Percentiles rank a stretch among this genome's conserved stretches.
Conservation (phyloP, 2,888 invertebrate genomes). For the Didymodactylos carnosus region DNA sequence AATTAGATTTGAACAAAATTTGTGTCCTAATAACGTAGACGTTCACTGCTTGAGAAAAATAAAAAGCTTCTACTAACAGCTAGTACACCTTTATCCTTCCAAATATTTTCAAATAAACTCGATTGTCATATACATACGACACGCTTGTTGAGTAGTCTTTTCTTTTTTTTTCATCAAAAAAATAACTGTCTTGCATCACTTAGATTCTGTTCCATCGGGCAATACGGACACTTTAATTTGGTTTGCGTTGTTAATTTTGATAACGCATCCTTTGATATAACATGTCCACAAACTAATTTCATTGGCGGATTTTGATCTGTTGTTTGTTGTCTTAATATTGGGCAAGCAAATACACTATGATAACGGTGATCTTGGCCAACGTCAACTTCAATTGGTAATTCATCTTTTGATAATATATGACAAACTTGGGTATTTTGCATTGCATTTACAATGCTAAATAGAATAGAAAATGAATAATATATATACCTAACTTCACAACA, state of each 20-base stretch:
- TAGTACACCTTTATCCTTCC: too few relatives aligned
- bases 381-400: slow-evolving; percentile 14
- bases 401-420: slow-evolving; percentile 11
- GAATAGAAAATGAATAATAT: background rate
- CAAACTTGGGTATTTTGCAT: slow-evolving; percentile 14
- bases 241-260: slow-evolving; percentile 57
- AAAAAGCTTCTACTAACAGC: too few relatives aligned
- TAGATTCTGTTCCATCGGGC: slow-evolving; percentile 8
- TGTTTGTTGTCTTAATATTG: slow-evolving; percentile 84
- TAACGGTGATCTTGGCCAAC: slow-evolving; percentile 10
- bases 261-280: slow-evolving; percentile 85
- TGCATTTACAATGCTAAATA: slow-evolving; percentile 8
- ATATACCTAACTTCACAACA: too few relatives aligned
- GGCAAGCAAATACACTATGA: slow-evolving; percentile 95
- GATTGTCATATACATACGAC: too few relatives aligned
- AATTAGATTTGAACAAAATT: too few relatives aligned
- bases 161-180: too few relatives aligned
- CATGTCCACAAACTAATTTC: slow-evolving; percentile 86
- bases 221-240: slow-evolving; percentile 12
- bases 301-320: slow-evolving; percentile 90
- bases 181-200: slow-evolving; percentile 8
- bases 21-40: too few relatives aligned
- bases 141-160: too few relatives aligned
- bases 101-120: too few relatives aligned
- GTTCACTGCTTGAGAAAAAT: too few relatives aligned